Percentiles rank a stretch among this genome's conserved stretches.
Conservation (phyloP, 1,140 invertebrate genomes). For the Hirudo medicinalis region DNA sequence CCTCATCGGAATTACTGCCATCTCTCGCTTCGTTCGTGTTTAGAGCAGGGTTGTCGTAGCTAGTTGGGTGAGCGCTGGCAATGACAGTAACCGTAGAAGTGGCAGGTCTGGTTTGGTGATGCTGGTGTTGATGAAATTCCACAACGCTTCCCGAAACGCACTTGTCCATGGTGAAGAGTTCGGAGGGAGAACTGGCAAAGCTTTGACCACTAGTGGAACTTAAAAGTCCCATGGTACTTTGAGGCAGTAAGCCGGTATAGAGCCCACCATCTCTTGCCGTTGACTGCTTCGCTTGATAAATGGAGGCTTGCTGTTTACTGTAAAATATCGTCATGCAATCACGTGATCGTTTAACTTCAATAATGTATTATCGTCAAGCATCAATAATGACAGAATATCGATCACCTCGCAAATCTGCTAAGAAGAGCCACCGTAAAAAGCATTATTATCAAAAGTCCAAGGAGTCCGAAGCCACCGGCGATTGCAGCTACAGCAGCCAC, state of each 20-base stretch:
- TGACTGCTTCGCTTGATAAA: background rate
- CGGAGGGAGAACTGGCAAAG: conserved; percentile 6
- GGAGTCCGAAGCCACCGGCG: background rate
- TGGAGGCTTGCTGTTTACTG: background rate
- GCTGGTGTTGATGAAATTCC: too few species aligned
- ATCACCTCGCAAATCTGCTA: background rate
- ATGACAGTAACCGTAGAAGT: background rate
- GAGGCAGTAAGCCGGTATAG: background rate
- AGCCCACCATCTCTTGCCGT: background rate
- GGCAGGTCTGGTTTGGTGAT: background rate
- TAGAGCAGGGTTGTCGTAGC: background rate
- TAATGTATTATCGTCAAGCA: too few species aligned
- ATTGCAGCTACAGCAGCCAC: background rate
- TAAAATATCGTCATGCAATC: background rate
- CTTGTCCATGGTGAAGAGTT: conserved; percentile 1
- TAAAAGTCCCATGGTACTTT: conserved; percentile 5
- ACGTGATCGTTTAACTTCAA: background rate
- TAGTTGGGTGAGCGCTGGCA: background rate
- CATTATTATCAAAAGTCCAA: background rate
- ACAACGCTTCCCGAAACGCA: too few species aligned
- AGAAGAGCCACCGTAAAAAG: background rate
- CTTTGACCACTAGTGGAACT: background rate
- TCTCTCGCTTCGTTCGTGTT: background rate
- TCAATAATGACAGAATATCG: background rate
- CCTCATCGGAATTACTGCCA: background rate